Evolutionary conservation across 2,113 vertebrate genomes (phyloP), one percentile per base, ranked within the genome.

Genomic region (Phyllostomus discolor): DNA sequence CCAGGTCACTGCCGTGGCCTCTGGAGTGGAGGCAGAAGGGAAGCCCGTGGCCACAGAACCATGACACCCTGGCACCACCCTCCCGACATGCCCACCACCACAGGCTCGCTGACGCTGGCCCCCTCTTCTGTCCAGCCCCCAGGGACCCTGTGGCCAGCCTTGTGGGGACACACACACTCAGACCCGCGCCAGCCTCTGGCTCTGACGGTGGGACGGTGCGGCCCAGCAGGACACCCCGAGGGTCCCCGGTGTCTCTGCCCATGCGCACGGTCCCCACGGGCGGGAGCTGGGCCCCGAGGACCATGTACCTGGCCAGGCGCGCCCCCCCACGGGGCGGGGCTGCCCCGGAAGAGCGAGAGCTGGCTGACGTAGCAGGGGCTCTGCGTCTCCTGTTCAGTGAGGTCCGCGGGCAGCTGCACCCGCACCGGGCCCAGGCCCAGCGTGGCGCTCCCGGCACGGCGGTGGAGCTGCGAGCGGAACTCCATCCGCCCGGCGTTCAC

Each of bases 291-390:
- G 24, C 10, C 33, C 19, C 11, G 24, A 2, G 1, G 0, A 5
- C 10, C 2, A 95, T 97, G 99, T 97, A 99, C 99, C 98, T 98
- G 95, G 54, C 86, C 35, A n/a, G 97, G 81, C 83, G 67, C 19
- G 11, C 0, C 94, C 7, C 64, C 78, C 97, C 80, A 90, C 80
- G 93, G 91, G 67, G 98, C 98, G 4, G 98, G 98, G 88, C 88
- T 98, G 50, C 78, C 97, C n/a, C 31, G 91, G 91, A 99, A 98
- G 86, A 98, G 92, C 24, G 96, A 80, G 82, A 99, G 87, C 79
- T 98, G 97, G 75, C 94, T 97, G 59, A 99, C 83, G 59, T 98
- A 95, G 92, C 99, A 99, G 0, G 22, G 91, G 38, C 52, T 43
- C 38, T 54, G 85, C 1, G 35, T 33, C 17, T 57, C 95, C 43